Base-by-base conservation (phyloP, 2,888 invertebrate genomes). In the Anarsia innoxiella region DNA sequence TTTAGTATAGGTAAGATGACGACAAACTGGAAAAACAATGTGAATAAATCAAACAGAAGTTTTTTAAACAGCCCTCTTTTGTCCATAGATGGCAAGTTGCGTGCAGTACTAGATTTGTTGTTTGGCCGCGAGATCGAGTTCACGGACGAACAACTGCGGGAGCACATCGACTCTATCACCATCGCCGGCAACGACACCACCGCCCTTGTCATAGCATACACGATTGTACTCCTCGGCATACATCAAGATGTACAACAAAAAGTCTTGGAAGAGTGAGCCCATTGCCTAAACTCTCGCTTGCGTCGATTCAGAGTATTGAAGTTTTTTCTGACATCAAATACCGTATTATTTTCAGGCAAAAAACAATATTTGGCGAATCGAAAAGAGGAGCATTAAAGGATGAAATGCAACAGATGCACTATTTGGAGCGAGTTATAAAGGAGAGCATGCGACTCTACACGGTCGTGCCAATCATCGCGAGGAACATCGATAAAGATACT, bases 111-210 rank as follows among this genome's bases (percentile, higher is more conserved):
- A 9, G 76, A 88, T 47, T 66, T 86, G 46, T 60, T 86, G 12
- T 79, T 86, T 15, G 77, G 77, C 4, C 63, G 75, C 25, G 84
- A 85, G 36, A 73, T 69, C 1, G 74, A 82, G 39, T 86, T 88
- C 30, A 86, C 86, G 0, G 74, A 88, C 49, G 71, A 83, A 37
- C 86, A 89, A 46, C 61, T 89, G 1, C 61, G 86, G 11, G 87
- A 89, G 45, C 88, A 89, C 62, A 87, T 89, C 3, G 86, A 87
- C 51, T 88, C 88, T 0, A 87, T 89, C 53, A 86, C 88, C 41
- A 82, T 88, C 19, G 88, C 88, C 11, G 88, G 88, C 38, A 82
- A 85, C 49, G 82, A 87, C 49, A 87, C 86, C 26, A 85, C 86
- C 1, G 76, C 86, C 1, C 66, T 82, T 1, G 82, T 78, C 28